Conservation (phyloP, 2,113 vertebrate species). For the Ictidomys tridecemlineatus region DNA sequence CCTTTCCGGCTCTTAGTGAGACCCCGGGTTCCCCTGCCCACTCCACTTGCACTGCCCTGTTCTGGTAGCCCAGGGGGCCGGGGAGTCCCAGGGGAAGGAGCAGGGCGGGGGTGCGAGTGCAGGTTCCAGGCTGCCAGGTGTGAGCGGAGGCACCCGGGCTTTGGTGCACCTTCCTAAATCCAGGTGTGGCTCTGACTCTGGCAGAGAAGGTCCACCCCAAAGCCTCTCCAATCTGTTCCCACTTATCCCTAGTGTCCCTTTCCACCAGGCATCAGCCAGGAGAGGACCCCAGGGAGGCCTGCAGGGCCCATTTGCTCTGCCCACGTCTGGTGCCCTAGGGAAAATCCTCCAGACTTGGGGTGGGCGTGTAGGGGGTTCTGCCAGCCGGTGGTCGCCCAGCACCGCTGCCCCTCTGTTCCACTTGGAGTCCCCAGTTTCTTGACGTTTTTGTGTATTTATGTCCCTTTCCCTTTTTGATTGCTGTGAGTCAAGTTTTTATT, state of each 20-base stretch:
- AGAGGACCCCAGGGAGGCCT: background rate
- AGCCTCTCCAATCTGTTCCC: too few relatives aligned
- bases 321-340: background rate
- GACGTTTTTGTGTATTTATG: background rate
- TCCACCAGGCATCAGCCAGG: background rate
- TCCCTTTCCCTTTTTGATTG: background rate
- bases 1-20: background rate
- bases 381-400: too few relatives aligned
- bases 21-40: background rate
- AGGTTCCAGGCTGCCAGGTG: background rate
- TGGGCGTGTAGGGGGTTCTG: background rate
- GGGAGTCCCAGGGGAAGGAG: too few relatives aligned
- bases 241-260: background rate
- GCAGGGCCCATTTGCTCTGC: background rate
- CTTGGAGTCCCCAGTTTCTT: background rate
- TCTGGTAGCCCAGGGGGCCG: background rate
- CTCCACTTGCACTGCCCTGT: background rate
- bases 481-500: background rate
- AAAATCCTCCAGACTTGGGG: background rate
- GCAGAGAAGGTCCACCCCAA: accelerated
- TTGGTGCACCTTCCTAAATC: background rate
- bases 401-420: background rate
- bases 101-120: accelerated
- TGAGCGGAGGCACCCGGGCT: background rate
- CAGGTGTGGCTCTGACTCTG: background rate